phyloP scores from a whole-genome alignment of 2,113 vertebrate species.

The Melanocharis versteri region DNA sequence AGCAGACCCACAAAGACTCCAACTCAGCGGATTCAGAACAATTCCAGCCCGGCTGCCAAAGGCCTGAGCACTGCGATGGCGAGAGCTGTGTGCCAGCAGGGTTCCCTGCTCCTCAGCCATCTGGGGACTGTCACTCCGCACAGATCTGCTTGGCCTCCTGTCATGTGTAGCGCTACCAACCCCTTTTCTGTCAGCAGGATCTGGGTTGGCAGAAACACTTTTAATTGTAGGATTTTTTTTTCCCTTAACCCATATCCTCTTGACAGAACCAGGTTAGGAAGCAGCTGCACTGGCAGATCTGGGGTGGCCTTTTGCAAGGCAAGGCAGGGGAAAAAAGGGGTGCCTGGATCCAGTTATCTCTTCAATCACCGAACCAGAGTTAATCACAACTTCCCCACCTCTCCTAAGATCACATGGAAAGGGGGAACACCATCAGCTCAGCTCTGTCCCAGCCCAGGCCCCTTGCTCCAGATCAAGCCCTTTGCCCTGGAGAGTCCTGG shows the following conservation, averaged over 20 bases:
- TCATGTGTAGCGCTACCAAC: background rate
- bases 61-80: background rate
- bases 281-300: background rate
- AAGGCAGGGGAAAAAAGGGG: background rate
- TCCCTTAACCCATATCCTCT: background rate
- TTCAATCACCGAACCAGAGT: background rate
- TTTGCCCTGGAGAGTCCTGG: background rate
- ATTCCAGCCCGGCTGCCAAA: background rate
- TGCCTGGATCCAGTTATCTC: background rate
- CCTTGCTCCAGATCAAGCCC: background rate
- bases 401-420: rapidly evolving
- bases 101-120: conserved; percentile 12
- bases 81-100: background rate
- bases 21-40: rapidly evolving
- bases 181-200: conserved; percentile 10
- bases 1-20: background rate
- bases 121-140: conserved; percentile 34
- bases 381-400: background rate
- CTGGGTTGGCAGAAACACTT: conserved; percentile 34
- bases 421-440: background rate
- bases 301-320: background rate
- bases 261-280: conserved; percentile 53
- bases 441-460: background rate
- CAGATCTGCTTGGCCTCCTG: conserved; percentile 10
- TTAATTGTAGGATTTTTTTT: background rate